Evolutionary conservation across 2,888 invertebrate species (phyloP), one percentile per base, ranked within the genome.

Genomic region (Epinotia ramella): DNA sequence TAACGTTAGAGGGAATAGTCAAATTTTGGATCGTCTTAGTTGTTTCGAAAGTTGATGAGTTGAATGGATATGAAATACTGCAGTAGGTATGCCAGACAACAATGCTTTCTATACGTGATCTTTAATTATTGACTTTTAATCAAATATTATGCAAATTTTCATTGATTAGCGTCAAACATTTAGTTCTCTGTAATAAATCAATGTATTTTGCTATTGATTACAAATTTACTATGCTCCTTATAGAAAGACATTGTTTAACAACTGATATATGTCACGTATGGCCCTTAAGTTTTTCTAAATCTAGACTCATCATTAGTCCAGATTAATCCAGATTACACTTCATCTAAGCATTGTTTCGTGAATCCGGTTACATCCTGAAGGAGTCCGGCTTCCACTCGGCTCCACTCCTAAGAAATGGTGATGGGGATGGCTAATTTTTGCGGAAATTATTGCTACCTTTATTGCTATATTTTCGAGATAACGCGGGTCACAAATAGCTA

Each of bases 1-100:
- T 76, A 71, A 46, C 40, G 7, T 33, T 71, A 71, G 62, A 44
- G 18, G 18, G n/a, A 33, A 28, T 75, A 66, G 70, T 65, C 57
- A 59, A 71, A 66, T 60, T 71, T 62, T 67, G 16, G 49, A 40
- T 53, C 13, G 59, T 66, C 46, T 63, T 57, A 63, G 18, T 12
- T 57, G 40, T 18, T 57, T 20, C 20, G 18, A 56, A 28, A 46
- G 16, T 18, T 16, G 18, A 7, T n/a, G n/a, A n/a, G 16, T 9
- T 66, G n/a, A 24, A 49, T 24, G 16, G 13, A 12, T 24, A 63
- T 18, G 12, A n/a, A 40, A 33, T 40, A 12, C n/a, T 57, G 57
- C 57, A 57, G 18, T 20, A 18, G 18, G 57, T 40, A 53, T 53
- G 53, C n/a, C 53, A 13, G 53, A 6, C 53, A 53, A 46, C 13